Evolutionary conservation across 2,888 invertebrate species (phyloP), one percentile per base, ranked within the genome.

Genomic region (Eupithecia tripunctaria): DNA sequence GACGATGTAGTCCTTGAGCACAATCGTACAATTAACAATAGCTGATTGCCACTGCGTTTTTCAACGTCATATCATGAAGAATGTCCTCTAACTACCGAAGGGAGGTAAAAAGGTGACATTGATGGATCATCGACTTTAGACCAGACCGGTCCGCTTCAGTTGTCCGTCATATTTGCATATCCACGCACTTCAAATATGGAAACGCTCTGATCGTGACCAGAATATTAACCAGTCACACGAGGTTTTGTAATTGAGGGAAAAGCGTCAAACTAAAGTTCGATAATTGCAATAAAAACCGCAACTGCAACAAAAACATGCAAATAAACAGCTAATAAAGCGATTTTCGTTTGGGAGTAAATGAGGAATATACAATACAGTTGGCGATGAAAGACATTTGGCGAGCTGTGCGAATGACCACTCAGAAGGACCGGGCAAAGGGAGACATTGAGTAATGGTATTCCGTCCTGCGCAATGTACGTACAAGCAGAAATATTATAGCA

Each of bases 71-170:
- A 51, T 67, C 64, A 43, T 65, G 59, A 70, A 51, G 38, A 67
- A 71, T 74, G 77, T 79, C 79, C 80, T 80, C 75, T 80, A 80
- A 77, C 77, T 76, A 76, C 75, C 76, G 78, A 74, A 78, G 74
- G 73, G 81, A 82, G 80, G 82, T 80, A 82, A 81, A 80, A 82
- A 84, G 82, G 75, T 85, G 89, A 88, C 90, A 85, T 85, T 90
- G 89, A 91, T 87, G 81, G 85, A 89, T 89, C 84, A 86, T 88
- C 86, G 84, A 83, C 86, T 83, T 82, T 74, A 73, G 79, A 81
- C 12, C 15, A n/a, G 64, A 81, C 84, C 81, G 79, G 81, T 82
- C 79, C 77, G 79, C 68, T 78, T 73, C 76, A 76, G 77, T 76
- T 68, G 77, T 79, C 79, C 70, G 74, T 81, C 83, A 82, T 84